Evolutionary conservation across 1,140 invertebrate species (phyloP).

Genomic region (Nebria ingens): DNA sequence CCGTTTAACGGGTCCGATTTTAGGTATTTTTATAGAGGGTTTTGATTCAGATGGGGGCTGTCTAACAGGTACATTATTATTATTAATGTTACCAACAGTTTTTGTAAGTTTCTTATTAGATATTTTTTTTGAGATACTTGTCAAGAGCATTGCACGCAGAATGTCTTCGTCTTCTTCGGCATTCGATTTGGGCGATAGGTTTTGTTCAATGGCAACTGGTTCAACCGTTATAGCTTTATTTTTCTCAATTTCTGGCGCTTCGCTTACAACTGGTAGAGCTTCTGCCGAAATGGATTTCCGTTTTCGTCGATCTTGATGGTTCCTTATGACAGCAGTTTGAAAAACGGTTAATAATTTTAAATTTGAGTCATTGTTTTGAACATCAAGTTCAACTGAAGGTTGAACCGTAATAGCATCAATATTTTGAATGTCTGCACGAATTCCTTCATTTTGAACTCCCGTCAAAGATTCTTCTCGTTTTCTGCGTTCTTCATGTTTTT

Average conservation of each 20-base stretch:
- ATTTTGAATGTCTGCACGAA: no score
- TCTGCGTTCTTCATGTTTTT: no score
- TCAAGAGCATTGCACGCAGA: slow-evolving; percentile 29
- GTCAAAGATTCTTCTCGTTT: no score
- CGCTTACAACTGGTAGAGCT: not conserved
- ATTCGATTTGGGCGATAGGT: no score
- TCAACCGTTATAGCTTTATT: slow-evolving; percentile 12
- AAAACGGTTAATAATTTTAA: no score
- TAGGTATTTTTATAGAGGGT: slow-evolving; percentile 12
- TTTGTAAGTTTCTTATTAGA: slow-evolving; percentile 16
- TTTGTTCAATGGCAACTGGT: not conserved
- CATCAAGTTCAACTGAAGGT: no score
- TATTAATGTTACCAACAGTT: slow-evolving; percentile 4
- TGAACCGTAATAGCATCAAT: no score
- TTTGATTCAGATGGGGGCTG: slow-evolving; percentile 9
- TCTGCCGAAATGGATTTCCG: no score
- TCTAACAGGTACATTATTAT: not conserved
- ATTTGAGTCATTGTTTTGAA: no score
- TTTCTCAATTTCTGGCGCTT: slow-evolving; percentile 12
- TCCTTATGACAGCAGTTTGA: no score
- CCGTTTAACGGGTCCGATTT: slow-evolving; percentile 22
- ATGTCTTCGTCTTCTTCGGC: slow-evolving; percentile 33
- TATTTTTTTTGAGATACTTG: slow-evolving; percentile 32
- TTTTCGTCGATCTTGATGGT: no score
- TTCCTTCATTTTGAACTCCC: no score